Conservation (phyloP, 2,797 vertebrate genomes). For the Echiichthys vipera region DNA sequence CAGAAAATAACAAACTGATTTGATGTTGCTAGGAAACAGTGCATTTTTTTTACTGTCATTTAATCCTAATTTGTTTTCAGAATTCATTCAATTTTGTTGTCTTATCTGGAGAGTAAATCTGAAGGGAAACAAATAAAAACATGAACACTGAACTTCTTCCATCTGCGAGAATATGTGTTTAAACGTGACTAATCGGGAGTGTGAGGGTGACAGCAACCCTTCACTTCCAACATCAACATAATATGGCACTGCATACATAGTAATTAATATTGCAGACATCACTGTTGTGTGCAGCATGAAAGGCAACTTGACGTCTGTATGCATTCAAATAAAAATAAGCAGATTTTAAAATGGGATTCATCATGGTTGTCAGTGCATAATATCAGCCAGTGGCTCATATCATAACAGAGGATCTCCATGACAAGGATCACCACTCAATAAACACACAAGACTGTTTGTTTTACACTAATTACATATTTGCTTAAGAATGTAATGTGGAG, state of each 20-base stretch:
- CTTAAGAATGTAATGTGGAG: conserved; percentile 29
- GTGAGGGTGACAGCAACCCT: conserved; percentile 31
- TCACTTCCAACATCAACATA: conserved; percentile 44
- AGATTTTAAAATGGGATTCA: conserved; percentile 39
- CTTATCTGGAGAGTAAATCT: conserved; percentile 53
- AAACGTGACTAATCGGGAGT: conserved; percentile 45
- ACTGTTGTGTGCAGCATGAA: conserved; percentile 56
- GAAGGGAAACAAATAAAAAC: conserved; percentile 55
- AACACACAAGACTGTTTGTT: conserved; percentile 32
- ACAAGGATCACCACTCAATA: conserved; percentile 19
- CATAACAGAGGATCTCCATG: conserved; percentile 20
- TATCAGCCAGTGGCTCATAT: conserved; percentile 33
- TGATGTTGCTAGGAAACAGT: conserved; percentile 89
- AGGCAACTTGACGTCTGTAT: conserved; percentile 52
- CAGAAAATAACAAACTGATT: conserved; percentile 32
- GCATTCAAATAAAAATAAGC: conserved; percentile 54
- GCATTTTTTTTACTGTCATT: conserved; percentile 59
- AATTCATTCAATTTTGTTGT: conserved; percentile 72
- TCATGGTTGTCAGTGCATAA: conserved; percentile 42
- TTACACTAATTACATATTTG: conserved; percentile 51
- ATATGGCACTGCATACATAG: conserved; percentile 44
- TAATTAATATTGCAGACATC: conserved; percentile 60
- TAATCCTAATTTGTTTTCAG: conserved; percentile 78
- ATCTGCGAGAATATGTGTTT: conserved; percentile 22
- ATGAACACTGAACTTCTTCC: conserved; percentile 15